phyloP scores from a whole-genome alignment of 2,888 invertebrate species.

The Noctuana brunneofusca region DNA sequence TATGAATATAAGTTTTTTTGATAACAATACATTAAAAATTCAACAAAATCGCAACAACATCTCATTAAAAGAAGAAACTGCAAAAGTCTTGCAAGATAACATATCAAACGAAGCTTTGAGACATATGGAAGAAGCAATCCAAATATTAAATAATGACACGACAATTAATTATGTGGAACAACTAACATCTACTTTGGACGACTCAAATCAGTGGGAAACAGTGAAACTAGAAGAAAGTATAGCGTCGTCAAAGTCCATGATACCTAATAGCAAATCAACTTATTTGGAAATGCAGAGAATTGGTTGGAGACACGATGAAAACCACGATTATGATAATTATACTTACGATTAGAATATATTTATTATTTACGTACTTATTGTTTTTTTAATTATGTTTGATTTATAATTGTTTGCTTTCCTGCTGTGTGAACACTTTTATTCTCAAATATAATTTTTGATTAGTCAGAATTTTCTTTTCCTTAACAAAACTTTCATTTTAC shows the following conservation, averaged over 20 bases:
- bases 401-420: too few relatives aligned
- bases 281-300: slow-evolving; percentile 60
- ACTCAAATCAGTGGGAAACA: slow-evolving; percentile 37
- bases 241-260: slow-evolving; percentile 46
- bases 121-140: slow-evolving; percentile 33
- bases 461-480: too few relatives aligned
- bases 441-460: too few relatives aligned
- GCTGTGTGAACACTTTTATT: too few relatives aligned
- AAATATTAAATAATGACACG: slow-evolving; percentile 23
- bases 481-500: too few relatives aligned
- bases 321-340: slow-evolving; percentile 46
- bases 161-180: slow-evolving; percentile 34
- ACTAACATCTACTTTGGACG: slow-evolving; percentile 29
- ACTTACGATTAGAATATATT: slow-evolving; percentile 15
- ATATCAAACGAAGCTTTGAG: slow-evolving; percentile 28
- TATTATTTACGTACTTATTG: background rate
- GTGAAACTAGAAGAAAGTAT: slow-evolving; percentile 41
- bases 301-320: slow-evolving; percentile 55
- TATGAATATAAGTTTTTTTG: background rate
- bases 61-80: slow-evolving; percentile 44
- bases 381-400: background rate
- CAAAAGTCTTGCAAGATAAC: slow-evolving; percentile 36
- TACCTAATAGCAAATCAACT: slow-evolving; percentile 51
- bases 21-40: background rate
- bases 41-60: slow-evolving; percentile 23